A percentile compares a stretch with the other conserved stretches of the same genome.
phyloP scores from a whole-genome alignment of 2,888 invertebrate genomes.

The Drosophila anomalata region DNA sequence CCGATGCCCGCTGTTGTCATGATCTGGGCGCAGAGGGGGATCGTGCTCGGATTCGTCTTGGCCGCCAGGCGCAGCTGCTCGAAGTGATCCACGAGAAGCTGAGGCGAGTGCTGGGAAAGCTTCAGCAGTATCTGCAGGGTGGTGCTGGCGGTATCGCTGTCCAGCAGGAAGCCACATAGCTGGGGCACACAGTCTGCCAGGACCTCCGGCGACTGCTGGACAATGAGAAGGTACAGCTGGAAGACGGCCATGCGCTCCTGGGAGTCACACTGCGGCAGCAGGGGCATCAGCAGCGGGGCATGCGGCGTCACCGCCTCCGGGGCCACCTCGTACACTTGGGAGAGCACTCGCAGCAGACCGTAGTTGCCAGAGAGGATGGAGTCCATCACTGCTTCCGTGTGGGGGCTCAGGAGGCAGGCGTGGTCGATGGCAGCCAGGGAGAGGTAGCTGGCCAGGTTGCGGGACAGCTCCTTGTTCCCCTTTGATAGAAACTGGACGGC shows the following conservation, averaged over 20 bases:
- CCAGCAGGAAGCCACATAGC: slow-evolving; percentile 89
- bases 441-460: slow-evolving; percentile 95
- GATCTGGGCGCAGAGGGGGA: slow-evolving; percentile 88
- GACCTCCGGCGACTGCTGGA: slow-evolving; percentile 89
- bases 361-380: slow-evolving; percentile 96
- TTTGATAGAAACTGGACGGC: slow-evolving; percentile 96
- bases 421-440: slow-evolving; percentile 96
- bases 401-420: slow-evolving; percentile 92
- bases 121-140: slow-evolving; percentile 91
- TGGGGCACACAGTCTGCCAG: slow-evolving; percentile 92
- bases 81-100: slow-evolving; percentile 89
- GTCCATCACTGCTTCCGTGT: slow-evolving; percentile 95
- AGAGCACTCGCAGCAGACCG: slow-evolving; percentile 93
- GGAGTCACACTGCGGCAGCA: slow-evolving; percentile 92
- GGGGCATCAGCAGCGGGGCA: slow-evolving; percentile 90
- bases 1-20: slow-evolving; percentile 89
- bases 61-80: slow-evolving; percentile 88
- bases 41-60: slow-evolving; percentile 87
- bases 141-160: slow-evolving; percentile 86
- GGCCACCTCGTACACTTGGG: slow-evolving; percentile 95
- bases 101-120: slow-evolving; percentile 89
- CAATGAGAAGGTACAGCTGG: slow-evolving; percentile 92
- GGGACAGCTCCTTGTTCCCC: slow-evolving; percentile 94
- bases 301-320: slow-evolving; percentile 94
- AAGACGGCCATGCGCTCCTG: slow-evolving; percentile 94